A percentile compares a stretch with the other conserved stretches of the same genome.
Conservation (phyloP, 2,888 invertebrate species). For the Limnephilus marmoratus region DNA sequence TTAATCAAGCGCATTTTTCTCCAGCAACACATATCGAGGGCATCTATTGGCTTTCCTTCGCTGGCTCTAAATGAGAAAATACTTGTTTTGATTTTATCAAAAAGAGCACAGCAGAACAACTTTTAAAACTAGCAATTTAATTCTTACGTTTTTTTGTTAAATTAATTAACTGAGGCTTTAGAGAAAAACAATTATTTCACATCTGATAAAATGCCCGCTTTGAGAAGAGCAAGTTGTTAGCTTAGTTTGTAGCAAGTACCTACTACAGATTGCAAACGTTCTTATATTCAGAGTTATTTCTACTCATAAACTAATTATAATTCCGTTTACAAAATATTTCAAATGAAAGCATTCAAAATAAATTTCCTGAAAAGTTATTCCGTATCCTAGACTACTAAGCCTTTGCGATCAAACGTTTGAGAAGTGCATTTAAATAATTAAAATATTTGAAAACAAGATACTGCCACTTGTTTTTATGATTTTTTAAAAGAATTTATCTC, state of each 20-base stretch:
- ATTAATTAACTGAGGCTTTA: not conserved
- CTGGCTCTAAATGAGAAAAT: too few species aligned
- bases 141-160: not conserved
- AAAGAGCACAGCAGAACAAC: too few species aligned
- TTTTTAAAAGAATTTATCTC: not conserved
- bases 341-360: not conserved
- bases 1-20: too few species aligned
- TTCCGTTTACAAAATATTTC: not conserved
- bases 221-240: not conserved
- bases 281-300: not conserved
- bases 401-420: not conserved
- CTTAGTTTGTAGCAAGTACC: too few species aligned
- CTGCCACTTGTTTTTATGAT: not conserved
- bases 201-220: not conserved
- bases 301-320: not conserved
- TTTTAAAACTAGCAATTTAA: too few species aligned
- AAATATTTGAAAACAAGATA: not conserved
- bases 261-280: not conserved
- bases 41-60: too few species aligned
- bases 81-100: too few species aligned
- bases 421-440: not conserved
- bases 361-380: not conserved
- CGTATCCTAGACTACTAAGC: not conserved
- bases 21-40: too few species aligned
- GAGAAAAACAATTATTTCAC: not conserved